Evolutionary conservation across 2,797 vertebrate species (phyloP).

Genomic region (Brotula barbata): DNA sequence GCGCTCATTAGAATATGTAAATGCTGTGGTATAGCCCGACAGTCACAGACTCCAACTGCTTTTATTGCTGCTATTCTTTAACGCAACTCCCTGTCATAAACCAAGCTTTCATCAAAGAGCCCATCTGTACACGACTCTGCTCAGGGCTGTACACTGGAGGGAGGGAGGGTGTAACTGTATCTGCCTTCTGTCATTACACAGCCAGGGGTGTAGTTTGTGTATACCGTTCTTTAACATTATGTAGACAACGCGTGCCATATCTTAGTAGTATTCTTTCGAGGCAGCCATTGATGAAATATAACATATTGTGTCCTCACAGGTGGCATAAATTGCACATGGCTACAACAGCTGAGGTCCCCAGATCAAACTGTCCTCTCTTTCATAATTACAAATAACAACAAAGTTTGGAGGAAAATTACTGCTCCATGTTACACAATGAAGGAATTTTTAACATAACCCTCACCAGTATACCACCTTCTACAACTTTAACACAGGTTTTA

Average conservation of each 20-base stretch:
- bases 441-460: neutral
- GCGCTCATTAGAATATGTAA: constrained; percentile 81
- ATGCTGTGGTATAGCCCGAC: constrained; percentile 54
- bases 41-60: constrained; percentile 47
- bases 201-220: neutral
- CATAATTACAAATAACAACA: too few species aligned
- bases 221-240: too few species aligned
- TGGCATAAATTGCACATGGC: too few species aligned
- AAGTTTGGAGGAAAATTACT: neutral
- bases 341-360: too few species aligned
- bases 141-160: constrained; percentile 28
- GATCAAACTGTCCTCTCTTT: too few species aligned
- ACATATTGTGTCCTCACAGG: too few species aligned
- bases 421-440: neutral
- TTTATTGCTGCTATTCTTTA: constrained; percentile 67
- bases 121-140: constrained; percentile 62
- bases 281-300: too few species aligned
- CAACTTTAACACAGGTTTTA: too few species aligned
- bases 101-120: constrained; percentile 60
- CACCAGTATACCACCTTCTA: too few species aligned
- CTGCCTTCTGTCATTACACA: constrained; percentile 40
- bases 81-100: constrained; percentile 56
- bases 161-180: constrained; percentile 33
- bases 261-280: too few species aligned
- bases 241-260: too few species aligned